These are phyloP conservation scores for Bothrops jararaca DNA, from an alignment of 2,113 vertebrate genomes.

Conservation along the genomic window DNA sequence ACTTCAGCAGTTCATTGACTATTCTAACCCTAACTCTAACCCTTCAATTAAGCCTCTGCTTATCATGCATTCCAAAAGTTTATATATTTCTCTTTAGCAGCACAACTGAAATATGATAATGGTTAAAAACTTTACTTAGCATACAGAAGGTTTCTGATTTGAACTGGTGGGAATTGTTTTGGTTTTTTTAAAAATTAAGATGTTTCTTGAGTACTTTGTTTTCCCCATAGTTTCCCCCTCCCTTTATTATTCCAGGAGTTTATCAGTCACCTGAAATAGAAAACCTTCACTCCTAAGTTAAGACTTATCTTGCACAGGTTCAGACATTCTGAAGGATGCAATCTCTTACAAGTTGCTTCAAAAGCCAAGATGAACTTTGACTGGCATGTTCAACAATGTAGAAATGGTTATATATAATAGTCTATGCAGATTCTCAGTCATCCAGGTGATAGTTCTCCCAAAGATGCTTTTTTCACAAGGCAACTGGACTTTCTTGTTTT, in stretches of 20 bases:
- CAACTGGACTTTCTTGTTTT: too few species aligned
- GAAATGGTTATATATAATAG: neutral
- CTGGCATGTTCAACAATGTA: neutral
- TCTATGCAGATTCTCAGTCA: too few species aligned
- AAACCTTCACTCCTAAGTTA: neutral
- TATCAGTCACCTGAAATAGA: neutral
- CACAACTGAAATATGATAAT: neutral
- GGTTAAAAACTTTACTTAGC: neutral
- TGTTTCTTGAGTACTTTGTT: neutral
- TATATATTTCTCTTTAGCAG: neutral
- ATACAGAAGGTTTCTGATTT: neutral
- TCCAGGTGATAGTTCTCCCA: too few species aligned
- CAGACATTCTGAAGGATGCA: neutral
- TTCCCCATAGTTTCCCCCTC: neutral
- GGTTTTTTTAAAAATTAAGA: neutral
- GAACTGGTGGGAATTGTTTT: neutral
- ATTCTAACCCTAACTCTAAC: neutral
- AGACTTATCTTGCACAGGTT: neutral
- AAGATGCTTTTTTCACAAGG: too few species aligned
- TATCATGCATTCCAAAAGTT: neutral
- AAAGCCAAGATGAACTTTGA: neutral
- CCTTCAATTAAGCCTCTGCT: neutral
- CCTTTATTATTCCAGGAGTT: neutral
- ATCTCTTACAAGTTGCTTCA: neutral
- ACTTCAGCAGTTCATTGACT: neutral